A percentile compares a stretch with the other conserved stretches of the same genome.
phyloP scores from a whole-genome alignment of 2,113 vertebrate genomes.

The Onychorhynchus coronatus region DNA sequence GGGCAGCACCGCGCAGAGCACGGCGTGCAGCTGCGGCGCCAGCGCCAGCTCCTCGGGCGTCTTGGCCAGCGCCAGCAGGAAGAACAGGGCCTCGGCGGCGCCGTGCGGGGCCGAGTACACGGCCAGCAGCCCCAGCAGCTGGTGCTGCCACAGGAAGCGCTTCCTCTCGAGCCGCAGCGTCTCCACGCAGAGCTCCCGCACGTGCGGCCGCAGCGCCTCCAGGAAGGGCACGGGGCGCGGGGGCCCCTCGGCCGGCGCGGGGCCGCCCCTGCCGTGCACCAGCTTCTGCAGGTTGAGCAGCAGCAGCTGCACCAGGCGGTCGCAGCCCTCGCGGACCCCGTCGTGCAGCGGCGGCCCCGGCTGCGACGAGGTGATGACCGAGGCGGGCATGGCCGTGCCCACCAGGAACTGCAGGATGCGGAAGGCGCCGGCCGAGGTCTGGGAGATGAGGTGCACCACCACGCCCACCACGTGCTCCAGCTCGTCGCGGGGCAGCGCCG shows the following conservation, averaged over 20 bases:
- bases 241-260: constrained; percentile 41
- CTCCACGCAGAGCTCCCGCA: constrained; percentile 86
- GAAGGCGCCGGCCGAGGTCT: constrained; percentile 84
- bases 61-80: constrained; percentile 82
- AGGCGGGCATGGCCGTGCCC: constrained; percentile 88
- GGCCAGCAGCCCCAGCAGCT: constrained; percentile 85
- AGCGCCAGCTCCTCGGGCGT: constrained; percentile 86
- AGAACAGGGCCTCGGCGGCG: constrained; percentile 87
- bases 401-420: constrained; percentile 86
- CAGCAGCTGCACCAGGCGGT: constrained; percentile 87
- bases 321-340: constrained; percentile 87
- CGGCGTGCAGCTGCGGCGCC: constrained; percentile 85
- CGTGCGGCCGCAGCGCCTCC: constrained; percentile 80
- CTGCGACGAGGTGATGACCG: constrained; percentile 80
- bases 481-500: constrained; percentile 82
- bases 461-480: constrained; percentile 86
- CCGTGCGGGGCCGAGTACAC: constrained; percentile 85
- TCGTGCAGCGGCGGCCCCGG: constrained; percentile 81
- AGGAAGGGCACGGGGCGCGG: constrained; percentile 83
- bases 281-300: constrained; percentile 90
- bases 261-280: constrained; percentile 77
- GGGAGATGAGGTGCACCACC: constrained; percentile 89
- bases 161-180: constrained; percentile 85
- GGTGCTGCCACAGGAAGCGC: constrained; percentile 91
- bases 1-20: constrained; percentile 76